Evolutionary conservation across 2,113 vertebrate genomes (phyloP), one percentile per base, ranked within the genome.

Genomic region (Erythrolamprus reginae): DNA sequence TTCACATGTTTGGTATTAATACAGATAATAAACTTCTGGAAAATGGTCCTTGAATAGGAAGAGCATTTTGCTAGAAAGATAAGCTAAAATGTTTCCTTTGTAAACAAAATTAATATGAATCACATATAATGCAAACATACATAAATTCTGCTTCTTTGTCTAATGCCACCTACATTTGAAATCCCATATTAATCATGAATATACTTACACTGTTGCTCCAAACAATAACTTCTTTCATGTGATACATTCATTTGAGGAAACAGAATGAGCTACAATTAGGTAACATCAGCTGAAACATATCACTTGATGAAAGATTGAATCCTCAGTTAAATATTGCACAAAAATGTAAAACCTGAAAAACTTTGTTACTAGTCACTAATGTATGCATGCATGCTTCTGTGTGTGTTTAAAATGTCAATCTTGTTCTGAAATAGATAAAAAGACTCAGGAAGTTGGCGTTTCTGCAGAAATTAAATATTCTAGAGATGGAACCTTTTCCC

Each of bases 191-290:
- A 92, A 93, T 94, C 92, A 94, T 91, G 93, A 94, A 95, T 91
- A 94, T 94, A 95, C 94, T 93, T 91, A 65, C 12, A 56, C 94
- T 96, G 93, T 94, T 91, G 90, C 0, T 0, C 94, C 21, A 96
- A 97, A 98, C 97, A 98, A 97, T 97, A 96, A 95, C 19, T 94
- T 96, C 97, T 97, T 97, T 98, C 96, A 98, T 93, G 38, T 90
- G 83, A 56, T 91, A 92, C 94, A 95, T 91, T 96, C 93, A 96
- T 94, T 94, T 95, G 95, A 96, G 96, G 95, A 96, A 97, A 94
- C 90, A 95, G 92, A 93, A 94, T 33, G 93, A 96, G 96, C 96
- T 94, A 93, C 97, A 96, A 95, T 96, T 95, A 97, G 96, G 95
- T 97, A 97, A 96, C 96, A 97, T 96, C 87, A 89, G 95, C 95